A percentile compares a stretch with the other conserved stretches of the same genome.
Evolutionary conservation across 2,113 vertebrate species (phyloP).

Genomic region (Apaloderma vittatum): DNA sequence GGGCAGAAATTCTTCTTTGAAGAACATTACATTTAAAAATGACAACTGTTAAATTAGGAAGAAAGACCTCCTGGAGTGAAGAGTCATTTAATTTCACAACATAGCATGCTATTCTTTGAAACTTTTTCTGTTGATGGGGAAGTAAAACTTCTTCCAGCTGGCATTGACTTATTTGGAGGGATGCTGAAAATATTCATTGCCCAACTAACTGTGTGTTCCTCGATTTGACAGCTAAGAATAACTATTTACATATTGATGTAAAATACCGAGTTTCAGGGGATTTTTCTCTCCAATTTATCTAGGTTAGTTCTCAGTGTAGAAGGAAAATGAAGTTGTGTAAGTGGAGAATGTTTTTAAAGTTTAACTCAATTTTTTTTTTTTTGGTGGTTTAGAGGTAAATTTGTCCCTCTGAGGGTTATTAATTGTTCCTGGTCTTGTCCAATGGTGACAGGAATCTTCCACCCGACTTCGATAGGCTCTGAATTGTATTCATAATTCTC

Average conservation of each 20-base stretch:
- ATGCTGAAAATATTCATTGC: constrained; percentile 44
- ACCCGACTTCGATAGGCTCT: neutral
- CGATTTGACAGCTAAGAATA: constrained; percentile 28
- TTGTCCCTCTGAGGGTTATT: neutral
- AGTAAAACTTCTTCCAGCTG: constrained; percentile 60
- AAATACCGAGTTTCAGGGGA: neutral
- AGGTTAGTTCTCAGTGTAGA: neutral
- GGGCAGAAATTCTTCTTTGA: neutral
- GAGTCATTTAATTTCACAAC: constrained; percentile 14
- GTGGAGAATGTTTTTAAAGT: neutral
- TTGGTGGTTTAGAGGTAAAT: neutral
- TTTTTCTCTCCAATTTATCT: neutral
- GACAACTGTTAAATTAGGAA: neutral
- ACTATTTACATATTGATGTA: constrained; percentile 20
- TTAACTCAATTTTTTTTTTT: neutral
- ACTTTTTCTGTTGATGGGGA: neutral
- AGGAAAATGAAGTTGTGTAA: neutral
- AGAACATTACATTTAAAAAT: neutral
- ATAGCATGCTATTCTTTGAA: neutral
- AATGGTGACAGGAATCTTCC: neutral
- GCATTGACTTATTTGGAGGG: constrained; percentile 31
- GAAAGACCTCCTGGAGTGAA: neutral
- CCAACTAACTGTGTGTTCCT: neutral
- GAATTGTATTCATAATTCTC: constrained; percentile 10
- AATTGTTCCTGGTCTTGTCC: neutral